Evolutionary conservation across 2,113 vertebrate genomes (phyloP), one percentile per base, ranked within the genome.

Genomic region (Aspidoscelis tigris): DNA sequence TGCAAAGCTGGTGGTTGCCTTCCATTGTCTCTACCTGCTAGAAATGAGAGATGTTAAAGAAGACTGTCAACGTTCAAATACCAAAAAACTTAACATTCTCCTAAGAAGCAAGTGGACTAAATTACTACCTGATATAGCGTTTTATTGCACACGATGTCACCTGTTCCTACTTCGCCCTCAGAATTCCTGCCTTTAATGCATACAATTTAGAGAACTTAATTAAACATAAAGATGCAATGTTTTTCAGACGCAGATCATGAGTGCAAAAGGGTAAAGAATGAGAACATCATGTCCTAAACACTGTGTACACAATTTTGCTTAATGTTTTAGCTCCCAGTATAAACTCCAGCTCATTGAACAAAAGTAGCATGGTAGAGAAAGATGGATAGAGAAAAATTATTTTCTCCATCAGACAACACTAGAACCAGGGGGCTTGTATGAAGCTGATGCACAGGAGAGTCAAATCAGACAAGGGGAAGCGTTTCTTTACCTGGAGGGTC

Each of bases 1-100:
- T 97, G 86, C 96, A 98, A 72, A 96, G 94, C 33, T 98, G 97
- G 87, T 89, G 94, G 76, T 84, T 95, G 75, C 87, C 91, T 41
- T 96, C 96, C 99, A 99, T 99, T 89, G 83, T 94, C 90, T 93
- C 55, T 21, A 33, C 74, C 92, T 69, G 3, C 69, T 80, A 87
- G 21, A 2, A 88, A 81, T 12, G 0, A 5, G 68, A 91, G 88
- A 76, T 86, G 26, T 83, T 33, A 26, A 65, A 65, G 20, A 11
- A 64, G 7, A 71, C 6, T 43, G n/a, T 53, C 53, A 78, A 71
- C 10, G 47, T 14, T 2, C 66, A 61, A 10, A 12, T 7, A 3
- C 1, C 12, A 43, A 22, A n/a, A 50, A 75, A 66, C 9, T 10
- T 74, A 16, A 18, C 3, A 73, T 33, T 83, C 5, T 39, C 11